A percentile compares a stretch with the other conserved stretches of the same genome.
Evolutionary conservation across 1,140 invertebrate genomes (phyloP).

Genomic region (Diabrotica undecimpunctata): DNA sequence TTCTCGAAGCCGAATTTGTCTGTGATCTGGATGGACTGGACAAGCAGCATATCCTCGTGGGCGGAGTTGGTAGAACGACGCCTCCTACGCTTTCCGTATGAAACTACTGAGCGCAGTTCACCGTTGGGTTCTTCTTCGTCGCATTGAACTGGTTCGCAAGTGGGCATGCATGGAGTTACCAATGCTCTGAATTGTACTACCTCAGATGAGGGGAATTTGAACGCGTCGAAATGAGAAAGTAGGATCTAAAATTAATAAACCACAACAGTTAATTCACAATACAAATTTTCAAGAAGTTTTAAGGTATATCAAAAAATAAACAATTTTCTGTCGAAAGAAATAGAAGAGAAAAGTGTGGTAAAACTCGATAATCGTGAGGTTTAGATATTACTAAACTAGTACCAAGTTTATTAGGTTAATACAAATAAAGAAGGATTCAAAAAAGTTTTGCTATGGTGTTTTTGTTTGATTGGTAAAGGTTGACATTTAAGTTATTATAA

Average conservation of each 20-base stretch:
- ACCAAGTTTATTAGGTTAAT: too few relatives aligned
- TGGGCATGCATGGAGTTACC: slow-evolving; percentile 89
- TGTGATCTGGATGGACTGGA: slow-evolving; percentile 87
- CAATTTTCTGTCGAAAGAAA: too few relatives aligned
- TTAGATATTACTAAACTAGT: too few relatives aligned
- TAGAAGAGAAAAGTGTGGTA: too few relatives aligned
- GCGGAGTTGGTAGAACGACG: slow-evolving; percentile 50
- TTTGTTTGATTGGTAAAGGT: too few relatives aligned
- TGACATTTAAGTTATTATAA: too few relatives aligned
- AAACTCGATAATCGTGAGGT: too few relatives aligned
- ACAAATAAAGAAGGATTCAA: too few relatives aligned
- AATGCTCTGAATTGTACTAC: slow-evolving; percentile 91
- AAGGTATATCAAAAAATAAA: background rate
- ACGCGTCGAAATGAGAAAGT: slow-evolving; percentile 90
- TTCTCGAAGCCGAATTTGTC: slow-evolving; percentile 84
- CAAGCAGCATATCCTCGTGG: slow-evolving; percentile 74
- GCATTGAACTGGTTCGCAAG: slow-evolving; percentile 86
- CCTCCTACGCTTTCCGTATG: slow-evolving; percentile 72
- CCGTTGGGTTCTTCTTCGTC: slow-evolving; percentile 75
- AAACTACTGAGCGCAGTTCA: slow-evolving; percentile 74
- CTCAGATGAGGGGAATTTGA: slow-evolving; percentile 93
- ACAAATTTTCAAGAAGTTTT: background rate
- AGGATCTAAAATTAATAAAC: slow-evolving; percentile 60
- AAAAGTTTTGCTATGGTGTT: too few relatives aligned
- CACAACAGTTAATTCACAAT: background rate